Conservation (phyloP, 2,888 invertebrate species). For the Tenthredo mesomela region DNA sequence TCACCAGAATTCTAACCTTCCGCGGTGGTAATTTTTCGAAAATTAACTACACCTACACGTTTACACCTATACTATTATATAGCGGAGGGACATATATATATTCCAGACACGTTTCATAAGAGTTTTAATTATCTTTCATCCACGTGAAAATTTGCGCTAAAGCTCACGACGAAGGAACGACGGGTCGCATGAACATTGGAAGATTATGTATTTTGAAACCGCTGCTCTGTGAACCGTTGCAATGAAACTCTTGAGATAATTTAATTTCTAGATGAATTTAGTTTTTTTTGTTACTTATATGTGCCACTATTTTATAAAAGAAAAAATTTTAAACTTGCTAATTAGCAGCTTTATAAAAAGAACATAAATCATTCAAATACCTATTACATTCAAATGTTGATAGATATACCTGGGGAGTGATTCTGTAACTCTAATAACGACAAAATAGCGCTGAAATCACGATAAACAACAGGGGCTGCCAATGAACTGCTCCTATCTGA, state of each 20-base stretch:
- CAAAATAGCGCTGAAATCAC: too few species aligned
- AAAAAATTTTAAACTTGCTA: background rate
- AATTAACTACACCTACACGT: background rate
- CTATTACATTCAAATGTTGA: background rate
- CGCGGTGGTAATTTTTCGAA: background rate
- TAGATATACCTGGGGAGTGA: too few species aligned
- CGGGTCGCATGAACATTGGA: background rate
- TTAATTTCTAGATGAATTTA: background rate
- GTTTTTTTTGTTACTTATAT: background rate
- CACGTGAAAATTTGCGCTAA: background rate
- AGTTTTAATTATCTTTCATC: background rate
- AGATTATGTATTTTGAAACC: conserved; percentile 3
- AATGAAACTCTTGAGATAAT: background rate
- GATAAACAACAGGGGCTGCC: too few species aligned
- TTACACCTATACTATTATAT: too few species aligned
- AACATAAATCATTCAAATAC: background rate
- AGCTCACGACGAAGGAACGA: background rate
- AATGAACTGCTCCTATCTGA: too few species aligned
- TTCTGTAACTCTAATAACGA: too few species aligned
- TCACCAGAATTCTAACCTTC: background rate
- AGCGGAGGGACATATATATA: background rate
- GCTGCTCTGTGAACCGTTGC: conserved; percentile 3
- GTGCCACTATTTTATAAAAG: background rate
- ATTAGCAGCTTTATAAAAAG: too few species aligned
- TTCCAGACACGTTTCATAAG: background rate